A percentile compares a stretch with the other conserved stretches of the same genome.
These are phyloP conservation scores for Streptopelia turtur DNA, from an alignment of 2,797 vertebrate species.

Conservation along the genomic window DNA sequence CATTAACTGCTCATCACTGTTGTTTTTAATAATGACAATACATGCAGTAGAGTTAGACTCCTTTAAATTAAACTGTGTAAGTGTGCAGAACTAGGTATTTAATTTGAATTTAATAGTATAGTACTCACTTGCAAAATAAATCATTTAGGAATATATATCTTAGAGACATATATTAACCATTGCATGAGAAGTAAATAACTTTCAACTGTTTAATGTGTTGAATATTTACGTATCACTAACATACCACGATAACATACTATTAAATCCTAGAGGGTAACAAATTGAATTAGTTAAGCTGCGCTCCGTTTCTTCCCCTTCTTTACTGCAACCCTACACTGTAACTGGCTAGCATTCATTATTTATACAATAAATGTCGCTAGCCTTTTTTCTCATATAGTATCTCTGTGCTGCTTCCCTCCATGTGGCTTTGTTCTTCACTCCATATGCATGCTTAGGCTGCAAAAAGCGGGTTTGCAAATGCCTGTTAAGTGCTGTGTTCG, in stretches of 20 bases:
- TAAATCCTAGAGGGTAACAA: conserved; percentile 35
- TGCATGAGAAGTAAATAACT: not conserved
- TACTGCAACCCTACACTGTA: not conserved
- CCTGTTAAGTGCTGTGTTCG: not conserved
- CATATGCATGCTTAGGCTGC: not conserved
- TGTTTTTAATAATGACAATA: not conserved
- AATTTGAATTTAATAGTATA: not conserved
- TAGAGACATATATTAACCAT: not conserved
- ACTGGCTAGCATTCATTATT: not conserved
- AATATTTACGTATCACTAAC: conserved; percentile 46
- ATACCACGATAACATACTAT: not conserved
- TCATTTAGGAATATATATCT: not conserved
- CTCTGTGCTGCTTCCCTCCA: not conserved
- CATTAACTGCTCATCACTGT: not conserved
- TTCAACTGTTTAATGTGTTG: conserved; percentile 16
- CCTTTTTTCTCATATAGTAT: not conserved
- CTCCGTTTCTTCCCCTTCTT: not conserved
- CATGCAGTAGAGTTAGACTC: not conserved
- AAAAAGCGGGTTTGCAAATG: not conserved
- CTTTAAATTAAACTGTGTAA: not conserved
- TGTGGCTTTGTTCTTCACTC: not conserved
- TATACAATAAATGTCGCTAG: not conserved
- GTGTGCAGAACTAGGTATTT: not conserved
- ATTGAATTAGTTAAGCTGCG: not conserved
- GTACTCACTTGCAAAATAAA: not conserved